phyloP scores from a whole-genome alignment of 1,140 invertebrate species.

The Campoletis sonorensis region DNA sequence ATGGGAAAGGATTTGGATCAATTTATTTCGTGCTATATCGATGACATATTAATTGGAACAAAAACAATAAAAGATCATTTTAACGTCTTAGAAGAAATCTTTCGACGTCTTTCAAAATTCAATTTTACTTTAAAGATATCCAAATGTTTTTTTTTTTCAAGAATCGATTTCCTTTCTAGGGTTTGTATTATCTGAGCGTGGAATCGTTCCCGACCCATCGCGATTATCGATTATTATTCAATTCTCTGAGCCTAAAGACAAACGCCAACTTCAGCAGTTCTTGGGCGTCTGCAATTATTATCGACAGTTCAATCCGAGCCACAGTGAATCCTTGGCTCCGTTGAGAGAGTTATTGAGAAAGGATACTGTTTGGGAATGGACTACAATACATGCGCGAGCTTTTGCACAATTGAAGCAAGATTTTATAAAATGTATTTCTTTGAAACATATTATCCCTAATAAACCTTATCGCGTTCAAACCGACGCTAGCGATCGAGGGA shows the following conservation, averaged over 20 bases:
- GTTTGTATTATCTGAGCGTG: neutral
- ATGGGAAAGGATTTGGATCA: neutral
- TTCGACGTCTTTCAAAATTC: neutral
- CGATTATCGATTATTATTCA: neutral
- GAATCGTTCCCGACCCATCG: neutral
- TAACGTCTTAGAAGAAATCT: neutral
- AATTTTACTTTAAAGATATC: neutral
- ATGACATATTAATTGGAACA: neutral
- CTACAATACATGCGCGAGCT: neutral
- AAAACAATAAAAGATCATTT: neutral
- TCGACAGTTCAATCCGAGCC: neutral
- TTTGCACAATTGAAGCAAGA: neutral
- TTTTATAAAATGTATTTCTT: no score
- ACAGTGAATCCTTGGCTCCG: neutral
- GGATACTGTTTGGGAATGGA: neutral
- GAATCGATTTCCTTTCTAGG: neutral
- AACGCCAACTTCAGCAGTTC: neutral
- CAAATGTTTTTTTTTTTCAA: neutral
- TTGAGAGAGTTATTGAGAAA: neutral
- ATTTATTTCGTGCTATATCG: neutral
- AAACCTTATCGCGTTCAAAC: no score
- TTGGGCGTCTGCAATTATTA: neutral
- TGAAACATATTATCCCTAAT: no score
- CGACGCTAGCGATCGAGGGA: no score
- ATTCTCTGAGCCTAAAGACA: neutral